Evolutionary conservation across 2,797 vertebrate genomes (phyloP), one percentile per base, ranked within the genome.

Genomic region (Anisognathus igniventris): DNA sequence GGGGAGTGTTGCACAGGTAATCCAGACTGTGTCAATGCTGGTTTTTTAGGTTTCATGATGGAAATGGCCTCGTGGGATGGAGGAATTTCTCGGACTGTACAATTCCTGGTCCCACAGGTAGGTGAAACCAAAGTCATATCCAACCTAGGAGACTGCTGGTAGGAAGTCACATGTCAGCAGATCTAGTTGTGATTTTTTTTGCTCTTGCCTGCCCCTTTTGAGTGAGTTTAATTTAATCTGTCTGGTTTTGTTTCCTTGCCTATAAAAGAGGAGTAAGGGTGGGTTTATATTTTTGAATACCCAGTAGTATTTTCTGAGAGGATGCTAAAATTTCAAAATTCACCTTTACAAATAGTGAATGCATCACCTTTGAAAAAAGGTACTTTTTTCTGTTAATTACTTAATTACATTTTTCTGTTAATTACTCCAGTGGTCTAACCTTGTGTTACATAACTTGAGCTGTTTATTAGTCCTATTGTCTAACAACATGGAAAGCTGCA

Each of bases 61-160:
- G 99, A 99, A 97, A 99, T 99, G 99, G 99, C 99, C 45, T 99
- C 99, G 0, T 99, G 99, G 99, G 99, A 99, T 54, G 99, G 99
- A 87, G 99, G 99, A n/a, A 98, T 99, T 91, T 99, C 99, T 35
- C 98, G 99, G 62, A 99, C 99, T 5, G 99, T 99, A n/a, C 99
- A 99, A 50, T 99, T 99, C 96, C 97, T 99, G 51, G 99, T 99
- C 61, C 99, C 99, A 30, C 99, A 99, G 98, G 99, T 99, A 70
- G 93, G 97, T 91, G 86, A 58, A 90, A 64, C 18, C 40, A 30
- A 91, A 53, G 61, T 71, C 4, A 16, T 24, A 7, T 42, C n/a
- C 25, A 82, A 0, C 4, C 5, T 56, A 35, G 72, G 74, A 86
- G 30, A 30, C 11, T 65, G 42, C 12, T 74, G 45, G 62, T 81